These are phyloP conservation scores for Aulostomus chinensis DNA, from an alignment of 2,797 vertebrate genomes.

Conservation along the genomic window DNA sequence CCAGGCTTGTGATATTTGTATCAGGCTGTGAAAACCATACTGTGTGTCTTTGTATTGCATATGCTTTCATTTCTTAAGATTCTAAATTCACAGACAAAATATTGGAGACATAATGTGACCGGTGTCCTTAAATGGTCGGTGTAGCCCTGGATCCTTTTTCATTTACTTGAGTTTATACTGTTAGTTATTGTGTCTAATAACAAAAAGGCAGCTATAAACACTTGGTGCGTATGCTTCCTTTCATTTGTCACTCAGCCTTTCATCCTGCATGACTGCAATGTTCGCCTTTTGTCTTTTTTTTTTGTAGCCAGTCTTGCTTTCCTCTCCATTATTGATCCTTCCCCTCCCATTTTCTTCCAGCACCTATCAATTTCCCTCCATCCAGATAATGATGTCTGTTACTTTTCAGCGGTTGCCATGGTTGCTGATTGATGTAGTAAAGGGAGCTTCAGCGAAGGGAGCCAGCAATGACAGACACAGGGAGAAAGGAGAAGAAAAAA, in stretches of 20 bases:
- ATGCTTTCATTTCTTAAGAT: neutral
- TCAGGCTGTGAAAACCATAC: neutral
- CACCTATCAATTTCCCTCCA: constrained; percentile 64
- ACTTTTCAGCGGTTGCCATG: constrained; percentile 67
- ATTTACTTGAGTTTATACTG: too few species aligned
- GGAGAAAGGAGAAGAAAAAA: constrained; percentile 15
- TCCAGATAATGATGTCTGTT: constrained; percentile 73
- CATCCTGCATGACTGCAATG: constrained; percentile 23
- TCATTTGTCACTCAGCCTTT: constrained; percentile 36
- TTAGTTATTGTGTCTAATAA: too few species aligned
- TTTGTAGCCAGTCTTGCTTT: constrained; percentile 27
- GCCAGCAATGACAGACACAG: constrained; percentile 26
- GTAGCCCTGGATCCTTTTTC: too few species aligned
- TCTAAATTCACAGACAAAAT: neutral
- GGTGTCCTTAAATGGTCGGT: too few species aligned
- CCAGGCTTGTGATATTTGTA: too few species aligned
- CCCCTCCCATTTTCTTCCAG: constrained; percentile 49
- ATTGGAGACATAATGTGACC: too few species aligned
- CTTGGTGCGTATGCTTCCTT: too few species aligned
- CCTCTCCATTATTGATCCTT: constrained; percentile 53
- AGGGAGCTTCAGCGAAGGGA: constrained; percentile 29
- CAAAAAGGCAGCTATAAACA: too few species aligned
- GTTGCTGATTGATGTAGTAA: constrained; percentile 73
- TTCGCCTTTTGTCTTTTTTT: constrained; percentile 13
- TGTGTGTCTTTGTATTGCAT: neutral